phyloP scores from a whole-genome alignment of 2,888 invertebrate genomes.

The Hemicrepidius hirtus region DNA sequence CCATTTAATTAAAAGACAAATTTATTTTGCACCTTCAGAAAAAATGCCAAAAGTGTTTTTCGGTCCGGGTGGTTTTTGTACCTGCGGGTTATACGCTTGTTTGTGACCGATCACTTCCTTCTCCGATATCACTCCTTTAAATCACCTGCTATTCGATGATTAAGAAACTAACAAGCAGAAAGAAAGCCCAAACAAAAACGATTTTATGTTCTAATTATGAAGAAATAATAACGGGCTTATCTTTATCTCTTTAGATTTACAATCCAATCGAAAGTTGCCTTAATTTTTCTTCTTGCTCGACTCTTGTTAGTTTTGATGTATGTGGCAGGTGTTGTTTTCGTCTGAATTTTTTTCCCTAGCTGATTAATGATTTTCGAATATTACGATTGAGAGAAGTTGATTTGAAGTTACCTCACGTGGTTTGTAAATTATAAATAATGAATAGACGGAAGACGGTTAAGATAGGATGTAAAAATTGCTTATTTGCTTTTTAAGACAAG shows the following conservation, averaged over 20 bases:
- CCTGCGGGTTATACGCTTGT: constrained; percentile 42
- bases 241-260: constrained; percentile 40
- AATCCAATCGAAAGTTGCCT: constrained; percentile 13
- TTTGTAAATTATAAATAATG: not conserved
- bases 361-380: constrained; percentile 22
- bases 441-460: not conserved
- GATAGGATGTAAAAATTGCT: constrained; percentile 4
- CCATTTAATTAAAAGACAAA: constrained; percentile 1
- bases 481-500: constrained; percentile 26
- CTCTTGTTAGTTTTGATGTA: constrained; percentile 30
- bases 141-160: constrained; percentile 51
- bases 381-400: not conserved
- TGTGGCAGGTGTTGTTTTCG: constrained; percentile 31
- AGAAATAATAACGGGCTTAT: constrained; percentile 38
- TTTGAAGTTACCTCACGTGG: not conserved
- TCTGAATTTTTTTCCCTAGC: constrained; percentile 10
- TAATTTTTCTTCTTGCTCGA: constrained; percentile 18
- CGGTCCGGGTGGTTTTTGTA: not conserved
- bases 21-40: constrained; percentile 14
- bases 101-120: constrained; percentile 54
- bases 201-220: constrained; percentile 45
- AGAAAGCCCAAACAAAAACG: constrained; percentile 27
- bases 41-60: not conserved
- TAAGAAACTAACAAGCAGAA: constrained; percentile 46
- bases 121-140: constrained; percentile 46